Base-by-base conservation (phyloP, 2,888 invertebrate species). In the Meta bourneti region DNA sequence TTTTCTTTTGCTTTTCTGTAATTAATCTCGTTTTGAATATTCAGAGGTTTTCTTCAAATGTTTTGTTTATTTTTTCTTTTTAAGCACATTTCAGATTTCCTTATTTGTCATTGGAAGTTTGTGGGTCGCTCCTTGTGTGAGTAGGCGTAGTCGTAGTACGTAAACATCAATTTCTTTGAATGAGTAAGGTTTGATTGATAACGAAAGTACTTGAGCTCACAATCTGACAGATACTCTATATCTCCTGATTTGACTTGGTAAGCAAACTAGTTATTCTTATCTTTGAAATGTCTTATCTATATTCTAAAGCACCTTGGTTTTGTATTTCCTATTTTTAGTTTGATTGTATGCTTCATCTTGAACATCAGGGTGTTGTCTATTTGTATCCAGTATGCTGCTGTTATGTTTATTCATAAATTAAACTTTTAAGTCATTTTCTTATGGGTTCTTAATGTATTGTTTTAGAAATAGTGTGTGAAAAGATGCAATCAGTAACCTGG, bases 101-200 rank as follows among this genome's bases (percentile, higher is more conserved):
- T 84, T 84, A 84, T 84, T 84, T 84, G 84, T 84, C 84, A 84
- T 34, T 84, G 61, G 34, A 52, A 75, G 48, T 83, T 84, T 54
- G 84, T 84, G 75, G 84, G 84, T 84, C 84, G 84, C 84, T 34
- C 84, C 74, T 75, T 9, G n/a, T 72, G 49, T 49, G 84, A 84
- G 84, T 84, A 84, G 84, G 84, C 84, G 84, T 84, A 84, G 84
- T 84, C 84, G 19, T 84, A 84, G 84, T 84, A 75, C 84, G 84
- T 84, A 84, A 84, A 84, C 84, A 84, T 84, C 34, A 75, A 81
- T 49, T 69, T 75, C 34, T 6, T n/a, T 84, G 84, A 84, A 84
- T 84, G 84, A 84, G 52, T 8, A 52, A 78, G 16, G 51, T 75
- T 71, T 20, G 61, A 19, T 20, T 49, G 83, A 84, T 84, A 84